Evolutionary conservation across 2,888 invertebrate species (phyloP).

Genomic region (Orthosia cruda): DNA sequence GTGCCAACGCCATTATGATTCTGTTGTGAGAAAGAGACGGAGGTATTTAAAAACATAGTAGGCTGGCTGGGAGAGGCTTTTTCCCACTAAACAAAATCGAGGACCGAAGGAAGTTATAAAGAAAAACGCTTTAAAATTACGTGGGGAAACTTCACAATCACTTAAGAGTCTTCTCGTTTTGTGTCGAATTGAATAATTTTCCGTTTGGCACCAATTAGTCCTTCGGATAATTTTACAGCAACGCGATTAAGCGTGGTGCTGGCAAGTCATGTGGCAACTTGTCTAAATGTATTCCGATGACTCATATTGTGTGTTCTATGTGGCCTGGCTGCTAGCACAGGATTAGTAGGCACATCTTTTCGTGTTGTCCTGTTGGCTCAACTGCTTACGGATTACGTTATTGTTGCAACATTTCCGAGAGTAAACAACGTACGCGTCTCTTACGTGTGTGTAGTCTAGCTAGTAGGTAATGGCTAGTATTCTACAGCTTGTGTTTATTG

Average conservation of each 20-base stretch:
- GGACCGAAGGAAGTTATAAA: neutral
- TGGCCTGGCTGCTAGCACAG: neutral
- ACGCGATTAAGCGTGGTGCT: conserved; percentile 22
- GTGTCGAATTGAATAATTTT: neutral
- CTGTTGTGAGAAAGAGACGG: no score
- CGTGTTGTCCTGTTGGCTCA: neutral
- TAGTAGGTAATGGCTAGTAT: conserved; percentile 1
- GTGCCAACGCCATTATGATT: no score
- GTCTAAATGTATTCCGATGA: conserved; percentile 28
- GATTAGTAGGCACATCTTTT: neutral
- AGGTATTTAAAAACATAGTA: no score
- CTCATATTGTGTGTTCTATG: conserved; percentile 28
- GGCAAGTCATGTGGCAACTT: conserved; percentile 11
- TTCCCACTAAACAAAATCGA: no score
- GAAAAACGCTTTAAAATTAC: neutral
- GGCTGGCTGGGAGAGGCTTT: no score
- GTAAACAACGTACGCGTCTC: conserved; percentile 16
- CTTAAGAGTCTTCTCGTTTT: neutral
- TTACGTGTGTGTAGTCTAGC: neutral
- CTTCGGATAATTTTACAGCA: conserved; percentile 2
- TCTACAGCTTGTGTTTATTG: conserved; percentile 15
- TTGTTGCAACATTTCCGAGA: conserved; percentile 5
- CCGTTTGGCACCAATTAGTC: neutral
- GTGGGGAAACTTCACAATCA: neutral
- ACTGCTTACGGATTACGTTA: neutral